phyloP scores from a whole-genome alignment of 35 echinoderm and acorn worm species.

The Hemicentrotus pulcherrimus region DNA sequence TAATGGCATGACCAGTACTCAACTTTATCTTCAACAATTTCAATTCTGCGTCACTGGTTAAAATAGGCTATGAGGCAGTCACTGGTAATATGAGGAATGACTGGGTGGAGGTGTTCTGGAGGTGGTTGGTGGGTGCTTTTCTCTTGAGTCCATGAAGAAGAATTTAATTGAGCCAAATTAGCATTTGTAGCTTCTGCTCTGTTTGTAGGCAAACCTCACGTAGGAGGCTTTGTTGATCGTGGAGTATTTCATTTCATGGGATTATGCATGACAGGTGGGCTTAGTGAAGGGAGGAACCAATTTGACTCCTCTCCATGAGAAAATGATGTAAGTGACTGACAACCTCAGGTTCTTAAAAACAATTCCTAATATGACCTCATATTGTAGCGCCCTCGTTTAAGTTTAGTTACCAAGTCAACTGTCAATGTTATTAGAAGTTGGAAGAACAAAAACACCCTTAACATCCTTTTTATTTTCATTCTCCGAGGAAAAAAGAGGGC shows the following conservation, averaged over 20 bases:
- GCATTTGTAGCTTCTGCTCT: neutral
- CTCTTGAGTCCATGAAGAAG: neutral
- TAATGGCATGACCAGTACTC: too few species aligned
- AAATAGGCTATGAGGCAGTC: too few species aligned
- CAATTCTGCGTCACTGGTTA: neutral
- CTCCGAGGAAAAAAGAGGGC: neutral
- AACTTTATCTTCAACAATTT: neutral
- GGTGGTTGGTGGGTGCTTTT: neutral
- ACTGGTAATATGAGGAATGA: neutral
- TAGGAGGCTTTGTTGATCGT: neutral
- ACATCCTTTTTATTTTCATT: neutral
- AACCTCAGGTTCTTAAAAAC: neutral
- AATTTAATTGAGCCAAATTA: slow-evolving; percentile 37
- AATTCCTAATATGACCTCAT: neutral
- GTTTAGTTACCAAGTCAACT: neutral
- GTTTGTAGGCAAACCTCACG: neutral
- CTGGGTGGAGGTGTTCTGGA: neutral
- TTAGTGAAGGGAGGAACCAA: neutral
- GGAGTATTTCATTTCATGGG: slow-evolving; percentile 27
- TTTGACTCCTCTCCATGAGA: neutral
- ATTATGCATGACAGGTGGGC: neutral
- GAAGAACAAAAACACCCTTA: neutral
- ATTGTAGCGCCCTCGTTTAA: neutral
- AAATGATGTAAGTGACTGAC: neutral
- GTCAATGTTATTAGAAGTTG: neutral